These are phyloP conservation scores for Zaprionus inermis DNA, from an alignment of 1,140 invertebrate species.

Conservation along the genomic window DNA sequence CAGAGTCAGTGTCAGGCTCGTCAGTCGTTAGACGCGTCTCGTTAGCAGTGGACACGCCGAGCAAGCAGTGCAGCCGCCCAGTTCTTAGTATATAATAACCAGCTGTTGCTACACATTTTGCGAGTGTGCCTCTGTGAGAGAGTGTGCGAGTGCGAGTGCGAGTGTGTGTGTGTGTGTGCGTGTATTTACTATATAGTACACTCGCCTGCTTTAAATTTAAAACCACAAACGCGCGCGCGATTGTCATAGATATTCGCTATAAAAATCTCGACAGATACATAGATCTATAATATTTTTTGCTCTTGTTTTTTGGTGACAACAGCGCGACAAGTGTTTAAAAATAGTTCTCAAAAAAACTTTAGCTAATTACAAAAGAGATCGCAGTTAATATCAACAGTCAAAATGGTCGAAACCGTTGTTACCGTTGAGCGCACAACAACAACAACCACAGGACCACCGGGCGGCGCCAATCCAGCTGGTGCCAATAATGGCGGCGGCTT, in stretches of 20 bases:
- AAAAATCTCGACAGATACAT: conserved; percentile 1
- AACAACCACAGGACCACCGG: conserved; percentile 85
- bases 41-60: conserved; percentile 62
- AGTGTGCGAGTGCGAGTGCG: neutral
- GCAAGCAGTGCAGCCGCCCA: conserved; percentile 17
- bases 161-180: neutral
- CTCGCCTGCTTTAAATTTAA: conserved; percentile 35
- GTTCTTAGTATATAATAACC: neutral
- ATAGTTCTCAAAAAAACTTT: conserved; percentile 51
- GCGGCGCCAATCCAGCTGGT: conserved; percentile 75
- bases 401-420: conserved; percentile 89
- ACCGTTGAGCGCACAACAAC: conserved; percentile 87
- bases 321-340: conserved; percentile 66
- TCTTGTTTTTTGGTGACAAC: conserved; percentile 73
- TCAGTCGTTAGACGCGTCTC: conserved; percentile 62
- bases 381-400: conserved; percentile 57
- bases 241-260: conserved; percentile 46
- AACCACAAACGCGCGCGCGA: conserved; percentile 52
- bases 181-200: conserved; percentile 8
- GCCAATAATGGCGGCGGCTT: conserved; percentile 84
- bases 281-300: conserved; percentile 59
- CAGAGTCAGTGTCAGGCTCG: conserved; percentile 38
- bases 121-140: too few species aligned
- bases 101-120: neutral
- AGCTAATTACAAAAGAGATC: conserved; percentile 21